Base-by-base conservation (phyloP, 2,888 invertebrate genomes). In the Phalangium opilio region DNA sequence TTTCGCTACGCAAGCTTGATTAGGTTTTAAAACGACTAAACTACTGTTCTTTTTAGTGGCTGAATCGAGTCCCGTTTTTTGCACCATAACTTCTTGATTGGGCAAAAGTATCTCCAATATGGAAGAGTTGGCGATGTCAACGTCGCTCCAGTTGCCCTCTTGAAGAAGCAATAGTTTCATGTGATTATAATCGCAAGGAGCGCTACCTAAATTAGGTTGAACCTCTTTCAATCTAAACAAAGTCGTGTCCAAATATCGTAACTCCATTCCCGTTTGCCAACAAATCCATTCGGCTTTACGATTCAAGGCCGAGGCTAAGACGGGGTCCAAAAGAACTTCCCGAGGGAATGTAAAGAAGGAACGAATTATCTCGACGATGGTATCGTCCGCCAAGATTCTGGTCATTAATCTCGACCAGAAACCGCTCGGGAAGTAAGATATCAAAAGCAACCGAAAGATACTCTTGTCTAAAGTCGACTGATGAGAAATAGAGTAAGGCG, bases 361-460 rank as follows among this genome's bases (percentile, higher is more conserved):
- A 55, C 81, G 72, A 0, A 86, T 79, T 11, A 83, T 81, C 52
- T 81, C 81, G 0, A 81, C 77, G 15, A 89, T 79, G 32, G 81
- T 76, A 55, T 83, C 80, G 63, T 95, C 95, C 0, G 90, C 90
- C 48, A 95, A 69, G 51, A 93, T 77, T n/a, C 95, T 70, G 0
- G 91, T 86, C 52, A 89, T 83, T 18, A 98, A 74, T 1, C 96
- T 73, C 1, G 95, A 84, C 95, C 96, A 98, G 70, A 98, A 96
- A 1, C 96, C 96, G 54, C 87, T 83, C 1, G 98, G 98, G 63
- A 96, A 89, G 69, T 98, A 98, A 0, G 93, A 89, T 78, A 96
- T 81, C 10, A 96, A 74, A 12, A 98, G 71, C 45, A 95, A 71
- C 1, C 90, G 73, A 0, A 80, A 56, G 39, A 58, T 52, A 5